Base-by-base conservation (phyloP, 2,888 invertebrate species). In the Mechanitis messenoides region DNA sequence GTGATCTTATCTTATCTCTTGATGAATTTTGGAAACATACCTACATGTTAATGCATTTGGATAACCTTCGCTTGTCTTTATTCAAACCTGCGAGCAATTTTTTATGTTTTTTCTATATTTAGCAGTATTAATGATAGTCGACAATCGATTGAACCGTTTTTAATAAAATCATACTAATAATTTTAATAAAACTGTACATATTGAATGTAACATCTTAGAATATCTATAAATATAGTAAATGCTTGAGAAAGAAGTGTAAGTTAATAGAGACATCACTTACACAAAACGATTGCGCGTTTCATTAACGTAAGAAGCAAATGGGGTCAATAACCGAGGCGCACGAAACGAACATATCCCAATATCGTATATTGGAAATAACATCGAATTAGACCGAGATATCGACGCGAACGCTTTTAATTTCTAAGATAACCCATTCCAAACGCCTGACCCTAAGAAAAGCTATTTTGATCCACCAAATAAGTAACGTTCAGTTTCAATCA, bases 281-380 rank as follows among this genome's bases (percentile, higher is more conserved):
- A 69, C 72, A 73, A 76, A 75, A 70, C 73, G 82, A 81, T 85
- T 85, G 82, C 76, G 80, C 84, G 80, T 85, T 83, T 83, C 81
- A 85, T 86, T 87, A 87, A 80, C 83, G 78, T 75, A 74, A 71
- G 73, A 75, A 68, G 68, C 69, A 70, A 66, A 28, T 64, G 62
- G 81, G 78, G 83, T 86, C 84, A 85, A 86, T 81, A 85, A 87
- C 88, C 88, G 83, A 79, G 76, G 78, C 79, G 77, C 70, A 69
- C 71, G 64, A 68, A 68, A 60, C 65, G 55, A 68, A 73, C 70
- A 69, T 72, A 74, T 72, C 70, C 72, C 72, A 73, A 80, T 79
- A 80, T 78, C 78, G 74, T 72, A 77, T 79, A 83, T 81, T 78
- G 76, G 73, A 81, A 83, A 84, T 81, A 76, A 80, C 79, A 81